Percentiles rank a stretch among this genome's conserved stretches.
These are phyloP conservation scores for Bimastos eiseni DNA, from an alignment of 2,888 invertebrate genomes.

Conservation along the genomic window DNA sequence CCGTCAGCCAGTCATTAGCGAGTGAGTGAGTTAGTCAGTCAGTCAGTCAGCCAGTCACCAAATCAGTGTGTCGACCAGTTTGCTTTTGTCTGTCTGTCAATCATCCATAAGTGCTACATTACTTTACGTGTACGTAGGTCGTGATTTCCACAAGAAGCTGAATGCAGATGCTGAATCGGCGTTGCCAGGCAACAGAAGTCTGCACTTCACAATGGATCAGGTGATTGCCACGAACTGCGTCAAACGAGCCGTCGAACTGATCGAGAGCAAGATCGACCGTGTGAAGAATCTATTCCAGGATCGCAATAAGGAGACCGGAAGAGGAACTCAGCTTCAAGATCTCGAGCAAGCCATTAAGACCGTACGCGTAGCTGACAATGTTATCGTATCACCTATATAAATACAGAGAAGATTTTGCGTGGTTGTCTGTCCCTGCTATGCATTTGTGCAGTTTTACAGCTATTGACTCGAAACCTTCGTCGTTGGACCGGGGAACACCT, in stretches of 20 bases:
- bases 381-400: too few species aligned
- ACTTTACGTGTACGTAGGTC: slow-evolving; percentile 44
- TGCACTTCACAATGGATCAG: slow-evolving; percentile 53
- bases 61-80: too few species aligned
- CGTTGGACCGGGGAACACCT: too few species aligned
- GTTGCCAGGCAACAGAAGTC: slow-evolving; percentile 40
- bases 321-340: slow-evolving; percentile 36
- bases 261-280: slow-evolving; percentile 55
- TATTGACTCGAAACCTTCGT: too few species aligned
- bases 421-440: too few species aligned
- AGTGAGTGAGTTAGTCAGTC: too few species aligned
- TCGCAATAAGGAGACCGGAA: slow-evolving; percentile 41
- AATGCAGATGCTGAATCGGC: slow-evolving; percentile 46
- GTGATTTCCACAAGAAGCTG: slow-evolving; percentile 47
- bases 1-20: too few species aligned
- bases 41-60: too few species aligned
- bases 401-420: too few species aligned
- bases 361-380: slow-evolving; percentile 31
- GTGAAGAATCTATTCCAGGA: slow-evolving; percentile 52
- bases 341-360: slow-evolving; percentile 44
- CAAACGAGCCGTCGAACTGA: slow-evolving; percentile 52
- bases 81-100: too few species aligned
- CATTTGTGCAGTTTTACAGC: too few species aligned
- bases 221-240: slow-evolving; percentile 42
- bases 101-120: too few species aligned